phyloP scores from a whole-genome alignment of 2,113 vertebrate species.

The Bostrychus sinensis region DNA sequence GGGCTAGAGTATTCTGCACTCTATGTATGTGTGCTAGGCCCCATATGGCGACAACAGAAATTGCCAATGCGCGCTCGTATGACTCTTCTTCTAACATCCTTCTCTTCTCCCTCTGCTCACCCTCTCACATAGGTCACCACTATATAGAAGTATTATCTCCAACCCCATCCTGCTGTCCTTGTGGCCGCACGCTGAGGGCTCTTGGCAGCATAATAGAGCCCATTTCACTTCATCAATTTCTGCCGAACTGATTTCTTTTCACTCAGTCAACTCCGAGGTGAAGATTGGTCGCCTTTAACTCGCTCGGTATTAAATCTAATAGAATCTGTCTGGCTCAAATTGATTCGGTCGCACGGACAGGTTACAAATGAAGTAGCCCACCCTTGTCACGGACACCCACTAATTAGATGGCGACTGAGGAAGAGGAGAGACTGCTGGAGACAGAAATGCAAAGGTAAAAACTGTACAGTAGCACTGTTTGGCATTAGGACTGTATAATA shows the following conservation, averaged over 20 bases:
- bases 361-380: constrained; percentile 63
- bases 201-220: constrained; percentile 61
- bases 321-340: constrained; percentile 64
- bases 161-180: constrained; percentile 55
- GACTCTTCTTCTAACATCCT: constrained; percentile 41
- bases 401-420: constrained; percentile 15
- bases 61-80: constrained; percentile 52
- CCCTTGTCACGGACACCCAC: constrained; percentile 25
- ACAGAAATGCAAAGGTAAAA: constrained; percentile 12
- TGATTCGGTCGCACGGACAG: constrained; percentile 54
- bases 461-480: not conserved
- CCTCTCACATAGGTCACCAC: constrained; percentile 15
- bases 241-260: constrained; percentile 51
- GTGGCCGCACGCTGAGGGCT: constrained; percentile 53
- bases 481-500: too few relatives aligned
- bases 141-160: constrained; percentile 19
- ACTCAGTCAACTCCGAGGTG: constrained; percentile 35
- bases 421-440: not conserved
- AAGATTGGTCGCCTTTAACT: constrained; percentile 62
- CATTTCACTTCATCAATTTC: constrained; percentile 61
- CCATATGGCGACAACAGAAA: constrained; percentile 62
- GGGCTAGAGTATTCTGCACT: not conserved
- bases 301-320: constrained; percentile 72
- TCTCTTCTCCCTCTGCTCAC: constrained; percentile 23
- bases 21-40: constrained; percentile 18